A percentile compares a stretch with the other conserved stretches of the same genome.
phyloP scores from a whole-genome alignment of 2,888 invertebrate genomes.

The Parochlus steinenii region DNA sequence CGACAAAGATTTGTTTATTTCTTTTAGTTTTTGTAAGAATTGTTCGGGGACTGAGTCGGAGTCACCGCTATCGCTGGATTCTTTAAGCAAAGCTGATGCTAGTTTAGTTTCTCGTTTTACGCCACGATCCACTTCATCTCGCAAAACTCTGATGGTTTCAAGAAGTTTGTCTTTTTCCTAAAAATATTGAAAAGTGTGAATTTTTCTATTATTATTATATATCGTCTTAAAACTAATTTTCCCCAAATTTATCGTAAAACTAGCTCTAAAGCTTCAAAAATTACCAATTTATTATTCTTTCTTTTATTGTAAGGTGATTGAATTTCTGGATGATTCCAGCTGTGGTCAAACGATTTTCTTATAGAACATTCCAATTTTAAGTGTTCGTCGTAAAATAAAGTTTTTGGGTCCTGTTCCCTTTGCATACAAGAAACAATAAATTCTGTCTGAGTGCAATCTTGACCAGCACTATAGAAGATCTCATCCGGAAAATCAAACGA shows the following conservation, averaged over 20 bases:
- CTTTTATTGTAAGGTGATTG: slow-evolving; percentile 25
- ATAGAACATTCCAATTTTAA: slow-evolving; percentile 29
- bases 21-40: slow-evolving; percentile 31
- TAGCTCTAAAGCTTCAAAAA: no score
- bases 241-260: no score
- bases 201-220: not conserved
- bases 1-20: slow-evolving; percentile 33
- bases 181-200: no score
- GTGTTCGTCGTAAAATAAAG: slow-evolving; percentile 30
- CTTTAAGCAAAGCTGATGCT: slow-evolving; percentile 24
- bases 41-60: slow-evolving; percentile 24
- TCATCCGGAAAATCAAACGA: no score
- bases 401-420: slow-evolving; percentile 16
- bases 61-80: slow-evolving; percentile 19
- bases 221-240: no score
- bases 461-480: no score
- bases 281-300: slow-evolving; percentile 19
- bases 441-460: no score
- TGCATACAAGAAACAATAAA: no score
- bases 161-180: slow-evolving; percentile 22
- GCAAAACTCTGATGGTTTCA: slow-evolving; percentile 22
- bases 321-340: slow-evolving; percentile 23
- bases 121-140: slow-evolving; percentile 26
- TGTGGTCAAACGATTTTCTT: no score
- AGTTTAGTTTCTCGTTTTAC: slow-evolving; percentile 26